These are phyloP conservation scores for Rhinogobius similis DNA, from an alignment of 2,113 vertebrate species.

Conservation along the genomic window DNA sequence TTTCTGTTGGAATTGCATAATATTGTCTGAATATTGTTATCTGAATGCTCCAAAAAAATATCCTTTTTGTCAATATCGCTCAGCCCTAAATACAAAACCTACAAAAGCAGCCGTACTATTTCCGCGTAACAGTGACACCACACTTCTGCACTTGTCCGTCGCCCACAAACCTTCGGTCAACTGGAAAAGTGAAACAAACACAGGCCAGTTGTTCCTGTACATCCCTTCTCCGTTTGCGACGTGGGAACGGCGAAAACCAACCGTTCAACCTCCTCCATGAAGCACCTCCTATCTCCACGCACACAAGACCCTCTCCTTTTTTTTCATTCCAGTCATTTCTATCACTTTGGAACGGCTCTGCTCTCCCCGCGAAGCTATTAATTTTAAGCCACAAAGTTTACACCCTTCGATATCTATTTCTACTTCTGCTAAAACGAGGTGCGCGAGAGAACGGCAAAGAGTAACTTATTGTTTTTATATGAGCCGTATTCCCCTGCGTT, in stretches of 20 bases:
- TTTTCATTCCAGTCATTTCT: conserved; percentile 63
- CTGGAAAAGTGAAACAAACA: conserved; percentile 20
- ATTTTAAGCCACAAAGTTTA: conserved; percentile 80
- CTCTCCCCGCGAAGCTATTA: conserved; percentile 71
- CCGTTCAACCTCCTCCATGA: background rate
- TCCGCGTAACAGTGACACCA: background rate
- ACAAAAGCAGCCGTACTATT: background rate
- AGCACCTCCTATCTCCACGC: conserved; percentile 36
- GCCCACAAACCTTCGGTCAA: background rate
- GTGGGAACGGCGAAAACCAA: conserved; percentile 20
- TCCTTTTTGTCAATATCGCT: too few species aligned
- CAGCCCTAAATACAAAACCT: too few species aligned
- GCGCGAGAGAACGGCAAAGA: conserved; percentile 59
- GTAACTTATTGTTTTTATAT: conserved; percentile 85
- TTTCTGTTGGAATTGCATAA: too few species aligned
- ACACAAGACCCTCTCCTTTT: conserved; percentile 36
- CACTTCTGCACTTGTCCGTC: background rate
- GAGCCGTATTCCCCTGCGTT: conserved; percentile 78
- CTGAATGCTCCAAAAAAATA: too few species aligned
- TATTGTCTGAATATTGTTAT: too few species aligned
- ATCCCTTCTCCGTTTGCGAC: conserved; percentile 40
- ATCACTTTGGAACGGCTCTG: conserved; percentile 64
- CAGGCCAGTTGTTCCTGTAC: conserved; percentile 13
- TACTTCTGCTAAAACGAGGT: conserved; percentile 55
- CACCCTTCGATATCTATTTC: conserved; percentile 56